Evolutionary conservation across 2,797 vertebrate species (phyloP), one percentile per base, ranked within the genome.

Genomic region (Jordanella pulchra): DNA sequence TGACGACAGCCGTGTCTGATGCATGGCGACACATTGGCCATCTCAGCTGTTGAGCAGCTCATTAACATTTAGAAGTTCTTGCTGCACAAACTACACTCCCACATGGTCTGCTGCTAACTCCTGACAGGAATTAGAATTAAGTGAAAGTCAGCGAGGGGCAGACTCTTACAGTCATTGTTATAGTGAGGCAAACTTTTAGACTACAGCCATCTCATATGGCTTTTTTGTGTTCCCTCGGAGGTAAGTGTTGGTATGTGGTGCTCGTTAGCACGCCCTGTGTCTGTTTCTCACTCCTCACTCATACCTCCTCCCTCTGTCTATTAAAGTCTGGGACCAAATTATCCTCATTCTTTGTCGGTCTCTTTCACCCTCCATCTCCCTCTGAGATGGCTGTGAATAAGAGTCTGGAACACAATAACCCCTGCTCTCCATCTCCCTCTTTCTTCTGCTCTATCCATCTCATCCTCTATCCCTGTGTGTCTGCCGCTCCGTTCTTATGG

Each of bases 291-390:
- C 84, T 85, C 85, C 87, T 89, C 89, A 84, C 85, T 87, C 87
- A 76, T 75, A 73, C 78, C 80, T 77, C 70, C 81, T 76, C 83
- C 79, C 75, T 80, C 81, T 86, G 83, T 85, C 86, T 90, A 84
- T 93, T 88, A 90, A 91, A 92, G 83, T 76, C 87, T 67, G 77
- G 81, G 73, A 88, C 85, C 87, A 89, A 89, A 91, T 90, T 91
- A 87, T 90, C 80, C 75, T 69, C 74, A 80, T 87, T 88, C 84
- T 89, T 78, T 73, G 61, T 77, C 67, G 76, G 72, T 87, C 83
- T 87, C 84, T 82, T 83, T 88, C 85, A 75, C 80, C 68, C 76
- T 69, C 84, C 76, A 70, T 90, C 89, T 89, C 83, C 80, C 79
- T 53, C 45, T 23, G 73, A 69, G 25, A 75, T 86, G 81, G 65